Conservation (phyloP, 2,888 invertebrate genomes). For the Diabrotica balteata region DNA sequence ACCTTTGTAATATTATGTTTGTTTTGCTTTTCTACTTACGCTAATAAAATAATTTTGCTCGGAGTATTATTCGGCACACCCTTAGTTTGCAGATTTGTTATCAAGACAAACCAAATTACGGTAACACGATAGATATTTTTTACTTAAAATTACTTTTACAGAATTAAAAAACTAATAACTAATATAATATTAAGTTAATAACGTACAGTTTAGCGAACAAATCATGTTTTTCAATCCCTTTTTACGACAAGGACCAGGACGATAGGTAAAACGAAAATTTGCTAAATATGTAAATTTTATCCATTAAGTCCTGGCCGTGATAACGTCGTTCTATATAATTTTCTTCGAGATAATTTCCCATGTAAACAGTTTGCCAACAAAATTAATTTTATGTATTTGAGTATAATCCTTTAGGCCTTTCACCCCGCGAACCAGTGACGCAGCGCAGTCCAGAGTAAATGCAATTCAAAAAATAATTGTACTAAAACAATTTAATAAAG, state of each 20-base stretch:
- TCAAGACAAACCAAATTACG: neutral
- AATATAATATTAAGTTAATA: neutral
- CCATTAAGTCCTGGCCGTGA: slow-evolving; percentile 21
- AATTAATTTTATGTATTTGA: slow-evolving; percentile 22
- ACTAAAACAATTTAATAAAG: no score
- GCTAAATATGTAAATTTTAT: slow-evolving; percentile 21
- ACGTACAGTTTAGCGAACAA: no score
- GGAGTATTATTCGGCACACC: no score
- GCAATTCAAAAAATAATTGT: no score
- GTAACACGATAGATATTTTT: neutral
- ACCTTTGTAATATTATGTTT: no score
- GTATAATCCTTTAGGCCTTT: slow-evolving; percentile 7
- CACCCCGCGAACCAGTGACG: neutral
- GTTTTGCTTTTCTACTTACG: no score
- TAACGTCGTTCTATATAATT: slow-evolving; percentile 13
- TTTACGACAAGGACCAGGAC: neutral
- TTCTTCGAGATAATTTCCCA: slow-evolving; percentile 14
- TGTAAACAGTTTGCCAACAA: slow-evolving; percentile 16
- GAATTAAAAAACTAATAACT: neutral
- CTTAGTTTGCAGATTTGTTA: no score
- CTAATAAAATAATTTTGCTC: no score
- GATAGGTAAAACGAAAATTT: slow-evolving; percentile 9
- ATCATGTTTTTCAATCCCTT: neutral
- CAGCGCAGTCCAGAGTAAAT: neutral
- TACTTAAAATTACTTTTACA: neutral